These are phyloP conservation scores for Drosophila bipectinata DNA, from an alignment of 1,140 invertebrate species.

Conservation along the genomic window DNA sequence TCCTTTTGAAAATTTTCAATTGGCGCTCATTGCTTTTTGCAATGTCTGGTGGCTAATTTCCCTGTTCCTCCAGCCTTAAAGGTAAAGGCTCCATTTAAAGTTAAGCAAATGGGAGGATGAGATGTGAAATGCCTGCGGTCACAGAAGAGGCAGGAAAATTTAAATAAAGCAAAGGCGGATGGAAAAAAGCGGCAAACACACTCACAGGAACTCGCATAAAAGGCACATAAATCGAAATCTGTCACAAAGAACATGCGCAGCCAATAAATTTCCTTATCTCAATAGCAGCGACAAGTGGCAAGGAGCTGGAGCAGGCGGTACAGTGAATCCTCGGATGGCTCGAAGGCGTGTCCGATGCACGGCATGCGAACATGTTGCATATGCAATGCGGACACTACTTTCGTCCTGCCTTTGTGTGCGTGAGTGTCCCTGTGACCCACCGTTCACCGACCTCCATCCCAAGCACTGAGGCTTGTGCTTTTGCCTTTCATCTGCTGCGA, in stretches of 20 bases:
- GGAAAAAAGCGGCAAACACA: conserved; percentile 47
- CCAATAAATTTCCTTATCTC: conserved; percentile 83
- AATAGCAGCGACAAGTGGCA: conserved; percentile 80
- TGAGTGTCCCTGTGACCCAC: conserved; percentile 6
- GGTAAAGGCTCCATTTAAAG: conserved; percentile 34
- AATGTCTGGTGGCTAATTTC: conserved; percentile 16
- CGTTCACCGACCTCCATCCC: neutral
- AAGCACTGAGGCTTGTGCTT: conserved; percentile 18
- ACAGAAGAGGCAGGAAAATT: conserved; percentile 62
- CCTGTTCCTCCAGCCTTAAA: conserved; percentile 12
- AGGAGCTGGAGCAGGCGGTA: conserved; percentile 45
- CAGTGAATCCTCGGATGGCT: conserved; percentile 32
- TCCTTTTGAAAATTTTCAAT: conserved; percentile 44
- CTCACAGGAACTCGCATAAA: conserved; percentile 49
- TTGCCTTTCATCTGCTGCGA: conserved; percentile 61
- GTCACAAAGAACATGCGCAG: conserved; percentile 82
- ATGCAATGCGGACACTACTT: conserved; percentile 54
- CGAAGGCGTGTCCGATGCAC: conserved; percentile 51
- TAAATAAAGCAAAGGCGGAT: conserved; percentile 58
- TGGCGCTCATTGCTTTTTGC: conserved; percentile 29
- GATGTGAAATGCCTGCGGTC: conserved; percentile 33
- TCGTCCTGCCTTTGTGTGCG: neutral
- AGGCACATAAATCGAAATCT: conserved; percentile 82
- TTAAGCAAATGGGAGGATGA: conserved; percentile 6
- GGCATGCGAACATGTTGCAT: conserved; percentile 72